A percentile compares a stretch with the other conserved stretches of the same genome.
These are phyloP conservation scores for Potamilus streckersoni DNA, from an alignment of 1,140 invertebrate genomes.

Conservation along the genomic window DNA sequence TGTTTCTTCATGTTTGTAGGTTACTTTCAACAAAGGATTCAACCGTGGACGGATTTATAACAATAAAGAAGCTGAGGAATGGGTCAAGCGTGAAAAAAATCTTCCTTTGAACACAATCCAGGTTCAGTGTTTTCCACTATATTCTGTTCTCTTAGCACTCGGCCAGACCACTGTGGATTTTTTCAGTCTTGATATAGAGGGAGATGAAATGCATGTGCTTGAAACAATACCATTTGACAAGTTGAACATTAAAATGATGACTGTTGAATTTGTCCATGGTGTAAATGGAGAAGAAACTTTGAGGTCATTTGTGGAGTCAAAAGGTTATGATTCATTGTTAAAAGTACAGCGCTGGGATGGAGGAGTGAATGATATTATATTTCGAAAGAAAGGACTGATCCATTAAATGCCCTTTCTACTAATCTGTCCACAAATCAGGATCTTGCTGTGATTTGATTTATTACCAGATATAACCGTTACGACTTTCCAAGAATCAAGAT, in stretches of 20 bases:
- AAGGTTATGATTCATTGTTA: slow-evolving; percentile 35
- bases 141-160: slow-evolving; percentile 82
- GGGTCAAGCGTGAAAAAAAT: neutral
- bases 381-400: slow-evolving; percentile 29
- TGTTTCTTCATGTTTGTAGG: too few relatives aligned
- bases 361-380: slow-evolving; percentile 40
- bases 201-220: slow-evolving; percentile 72
- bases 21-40: too few relatives aligned
- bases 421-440: too few relatives aligned
- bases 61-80: too few relatives aligned
- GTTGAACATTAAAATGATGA: slow-evolving; percentile 65
- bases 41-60: too few relatives aligned
- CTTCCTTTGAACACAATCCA: slow-evolving; percentile 16
- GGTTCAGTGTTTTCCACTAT: slow-evolving; percentile 87
- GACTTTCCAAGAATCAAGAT: too few relatives aligned
- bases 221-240: slow-evolving; percentile 71
- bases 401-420: slow-evolving; percentile 3
- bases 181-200: slow-evolving; percentile 78
- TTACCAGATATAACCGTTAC: too few relatives aligned
- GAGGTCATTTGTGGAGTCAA: slow-evolving; percentile 26
- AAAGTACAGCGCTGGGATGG: slow-evolving; percentile 30
- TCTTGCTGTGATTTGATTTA: too few relatives aligned
- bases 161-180: slow-evolving; percentile 79
- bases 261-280: slow-evolving; percentile 31
- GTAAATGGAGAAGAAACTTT: slow-evolving; percentile 6